phyloP scores from a whole-genome alignment of 2,888 invertebrate species.

The Acholoe squamosa region DNA sequence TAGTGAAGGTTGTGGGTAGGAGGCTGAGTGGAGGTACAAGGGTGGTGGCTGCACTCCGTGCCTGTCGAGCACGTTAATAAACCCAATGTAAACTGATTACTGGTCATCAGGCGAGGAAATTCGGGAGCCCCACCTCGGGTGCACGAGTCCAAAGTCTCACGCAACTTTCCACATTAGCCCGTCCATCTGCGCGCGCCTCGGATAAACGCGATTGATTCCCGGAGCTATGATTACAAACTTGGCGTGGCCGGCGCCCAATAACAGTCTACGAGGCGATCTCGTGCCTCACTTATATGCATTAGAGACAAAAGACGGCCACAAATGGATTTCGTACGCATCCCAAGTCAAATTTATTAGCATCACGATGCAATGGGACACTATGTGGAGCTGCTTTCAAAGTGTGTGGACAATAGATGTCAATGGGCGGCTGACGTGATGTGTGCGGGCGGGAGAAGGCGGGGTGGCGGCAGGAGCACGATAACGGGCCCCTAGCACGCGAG shows the following conservation, averaged over 20 bases:
- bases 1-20: not conserved
- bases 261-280: constrained; percentile 57
- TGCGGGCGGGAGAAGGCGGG: constrained; percentile 42
- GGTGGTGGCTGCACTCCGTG: constrained; percentile 32
- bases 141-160: constrained; percentile 49
- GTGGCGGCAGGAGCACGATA: constrained; percentile 36
- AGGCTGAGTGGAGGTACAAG: not conserved
- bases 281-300: constrained; percentile 58
- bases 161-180: constrained; percentile 55
- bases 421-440: constrained; percentile 53
- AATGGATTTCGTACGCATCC: constrained; percentile 56
- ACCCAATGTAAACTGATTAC: constrained; percentile 61
- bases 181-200: constrained; percentile 33
- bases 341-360: constrained; percentile 63
- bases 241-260: constrained; percentile 32
- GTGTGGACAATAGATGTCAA: constrained; percentile 62
- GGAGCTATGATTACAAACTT: constrained; percentile 53
- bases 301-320: constrained; percentile 52
- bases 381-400: constrained; percentile 61
- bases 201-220: constrained; percentile 63
- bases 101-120: constrained; percentile 62
- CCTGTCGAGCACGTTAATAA: constrained; percentile 60
- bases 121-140: constrained; percentile 55
- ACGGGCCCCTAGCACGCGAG: constrained; percentile 35
- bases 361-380: constrained; percentile 61